Percentiles rank a stretch among this genome's conserved stretches.
Conservation (phyloP, 1,140 invertebrate species). For the Camponotus vicinus region DNA sequence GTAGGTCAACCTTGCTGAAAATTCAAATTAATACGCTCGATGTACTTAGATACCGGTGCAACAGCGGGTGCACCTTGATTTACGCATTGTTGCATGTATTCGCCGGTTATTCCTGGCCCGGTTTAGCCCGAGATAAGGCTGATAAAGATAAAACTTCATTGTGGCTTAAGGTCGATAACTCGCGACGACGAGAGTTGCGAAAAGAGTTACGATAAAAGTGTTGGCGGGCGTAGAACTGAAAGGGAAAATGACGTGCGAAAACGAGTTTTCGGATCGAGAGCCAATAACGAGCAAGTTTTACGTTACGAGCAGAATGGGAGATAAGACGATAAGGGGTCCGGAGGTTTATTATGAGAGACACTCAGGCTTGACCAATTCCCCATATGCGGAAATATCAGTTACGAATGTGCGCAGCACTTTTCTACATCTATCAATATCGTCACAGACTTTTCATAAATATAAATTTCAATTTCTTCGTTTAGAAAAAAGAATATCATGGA, state of each 20-base stretch:
- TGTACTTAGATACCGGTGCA: not conserved
- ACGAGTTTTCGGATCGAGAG: slow-evolving; percentile 52
- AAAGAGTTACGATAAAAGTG: slow-evolving; percentile 38
- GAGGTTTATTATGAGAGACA: slow-evolving; percentile 40
- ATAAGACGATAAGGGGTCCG: slow-evolving; percentile 29
- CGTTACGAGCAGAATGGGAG: slow-evolving; percentile 1
- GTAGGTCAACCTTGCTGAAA: not conserved
- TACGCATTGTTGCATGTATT: slow-evolving; percentile 10
- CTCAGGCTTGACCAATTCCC: not conserved
- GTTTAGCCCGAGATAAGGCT: slow-evolving; percentile 18
- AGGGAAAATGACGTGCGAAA: slow-evolving; percentile 56
- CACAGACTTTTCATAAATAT: not conserved
- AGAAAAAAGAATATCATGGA: not conserved
- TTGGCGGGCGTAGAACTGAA: slow-evolving; percentile 28
- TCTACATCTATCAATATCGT: not conserved
- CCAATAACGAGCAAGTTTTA: slow-evolving; percentile 49
- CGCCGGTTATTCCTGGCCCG: slow-evolving; percentile 28
- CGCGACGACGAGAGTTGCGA: slow-evolving; percentile 11
- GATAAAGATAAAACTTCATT: slow-evolving; percentile 44
- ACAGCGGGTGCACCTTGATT: slow-evolving; percentile 27
- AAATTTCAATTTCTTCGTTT: not conserved
- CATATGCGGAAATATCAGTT: not conserved
- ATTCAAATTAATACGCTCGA: slow-evolving; percentile 20
- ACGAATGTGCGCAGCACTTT: slow-evolving; percentile 6
- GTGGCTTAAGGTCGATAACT: slow-evolving; percentile 50